Percentiles rank a stretch among this genome's conserved stretches.
Conservation (phyloP, 2,797 vertebrate species). For the Craterocephalus amniculus region DNA sequence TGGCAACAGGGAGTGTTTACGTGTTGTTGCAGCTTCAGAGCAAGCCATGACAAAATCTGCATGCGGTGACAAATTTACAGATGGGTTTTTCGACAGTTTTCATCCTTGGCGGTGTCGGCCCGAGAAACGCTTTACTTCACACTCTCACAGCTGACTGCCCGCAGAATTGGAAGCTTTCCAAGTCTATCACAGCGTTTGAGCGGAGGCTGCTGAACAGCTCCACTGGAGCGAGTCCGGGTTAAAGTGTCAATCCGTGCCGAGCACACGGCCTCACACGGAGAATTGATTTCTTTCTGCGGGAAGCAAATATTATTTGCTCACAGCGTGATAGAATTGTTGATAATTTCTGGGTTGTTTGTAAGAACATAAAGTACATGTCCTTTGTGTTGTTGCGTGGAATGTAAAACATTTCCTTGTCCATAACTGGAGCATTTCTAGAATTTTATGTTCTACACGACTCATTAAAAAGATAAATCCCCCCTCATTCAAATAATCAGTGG, state of each 20-base stretch:
- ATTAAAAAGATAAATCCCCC: too few relatives aligned
- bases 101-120: conserved; percentile 12
- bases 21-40: background rate
- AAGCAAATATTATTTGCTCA: conserved; percentile 16
- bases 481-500: too few relatives aligned
- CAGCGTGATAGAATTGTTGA: background rate
- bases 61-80: conserved; percentile 11
- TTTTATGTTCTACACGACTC: too few relatives aligned
- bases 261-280: background rate
- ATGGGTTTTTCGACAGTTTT: conserved; percentile 8
- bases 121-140: conserved; percentile 14
- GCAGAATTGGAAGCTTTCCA: conserved; percentile 30
- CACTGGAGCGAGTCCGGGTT: conserved; percentile 21
- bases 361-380: background rate
- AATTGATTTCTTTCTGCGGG: conserved; percentile 11
- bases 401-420: background rate
- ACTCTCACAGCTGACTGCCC: conserved; percentile 2
- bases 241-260: conserved; percentile 18
- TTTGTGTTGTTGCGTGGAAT: background rate
- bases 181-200: conserved; percentile 33
- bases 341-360: background rate
- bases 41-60: conserved; percentile 13
- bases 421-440: too few relatives aligned
- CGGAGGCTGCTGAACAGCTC: conserved; percentile 20
- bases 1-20: background rate